Evolutionary conservation across 2,797 vertebrate species (phyloP), one percentile per base, ranked within the genome.

Genomic region (Vespertilio murinus): DNA sequence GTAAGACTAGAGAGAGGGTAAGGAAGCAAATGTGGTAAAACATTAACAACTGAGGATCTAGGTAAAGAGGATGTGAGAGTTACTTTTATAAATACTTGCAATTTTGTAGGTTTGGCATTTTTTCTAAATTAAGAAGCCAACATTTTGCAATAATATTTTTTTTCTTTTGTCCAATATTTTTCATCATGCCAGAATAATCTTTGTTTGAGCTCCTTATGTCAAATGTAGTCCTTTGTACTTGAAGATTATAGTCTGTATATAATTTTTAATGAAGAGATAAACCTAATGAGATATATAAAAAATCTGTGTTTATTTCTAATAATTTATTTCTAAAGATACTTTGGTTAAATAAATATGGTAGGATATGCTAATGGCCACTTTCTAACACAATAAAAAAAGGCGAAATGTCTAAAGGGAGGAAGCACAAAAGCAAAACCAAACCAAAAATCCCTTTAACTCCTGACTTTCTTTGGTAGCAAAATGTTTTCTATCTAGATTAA

Each of bases 321-420:
- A 94, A 77, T 33, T 88, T 87, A 73, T 52, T 22, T 81, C 78
- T 71, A 33, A 77, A 30, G 4, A 30, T 65, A 30, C 25, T 70
- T 93, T 54, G 70, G n/a, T 74, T 88, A 79, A 91, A 85, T 93
- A 70, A 91, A 28, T 75, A 47, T 59, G 8, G 70, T 38, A 93
- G 35, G 23, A 54, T 20, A 88, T 45, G 28, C 54, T 54, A 45
- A 30, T 56, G 64, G 3, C 6, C 10, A 61, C 35, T 91, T 75
- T 81, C 69, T 87, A 47, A 90, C 18, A 67, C 13, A 42, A 18
- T n/a, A 20, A 1, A 61, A 77, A 88, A 38, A 59, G 9, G 7
- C 8, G 23, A 85, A 56, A 86, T 56, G 30, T 11, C 23, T 70
- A 28, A 83, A 49, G 20, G 20, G 22, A 56, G 14, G 67, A 83